Base-by-base conservation (phyloP, 2,113 vertebrate genomes). In the Atlantisia rogersi region DNA sequence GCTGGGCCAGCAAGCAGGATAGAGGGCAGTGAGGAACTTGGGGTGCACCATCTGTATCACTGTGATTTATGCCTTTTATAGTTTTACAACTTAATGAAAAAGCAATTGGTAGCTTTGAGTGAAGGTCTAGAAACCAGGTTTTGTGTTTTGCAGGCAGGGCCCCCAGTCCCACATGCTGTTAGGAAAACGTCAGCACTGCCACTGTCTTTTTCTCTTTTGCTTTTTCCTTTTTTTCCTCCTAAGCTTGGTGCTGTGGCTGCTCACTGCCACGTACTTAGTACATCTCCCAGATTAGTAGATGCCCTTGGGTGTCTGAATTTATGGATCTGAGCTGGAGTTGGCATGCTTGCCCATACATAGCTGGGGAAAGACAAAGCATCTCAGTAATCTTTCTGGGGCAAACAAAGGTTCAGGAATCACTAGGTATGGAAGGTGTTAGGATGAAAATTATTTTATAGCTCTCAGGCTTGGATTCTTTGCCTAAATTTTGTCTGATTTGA, bases 121-220 rank as follows among this genome's bases (percentile, higher is more conserved):
- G 6, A 84, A 69, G 50, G 15, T 52, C 24, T 65, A 32, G 17
- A 44, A 18, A 35, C 42, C 3, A 15, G 25, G 13, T 42, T 39
- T 75, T 50, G 15, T 32, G 21, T 28, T 68, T 78, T 15, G 25
- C 7, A 37, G n/a, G 8, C 19, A 53, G 76, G n/a, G 19, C 24
- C 20, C 12, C 12, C 26, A 48, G 19, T 22, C 4, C 25, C 1
- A 0, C 9, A 39, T 1, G 0, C 11, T 6, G 0, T 75, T 53
- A 62, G 26, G 22, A 56, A 46, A 65, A 31, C 7, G 2, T 25
- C 28, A 71, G 37, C 29, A 31, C 2, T 0, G 0, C 16, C 52
- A 6, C 12, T 70, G 12, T 37, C 9, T 31, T 58, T 37, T 53
- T 40, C 46, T 75, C 46, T 75, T 76, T 1, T 0, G 76, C 76